These are phyloP conservation scores for Cassiopea andromeda DNA, from an alignment of 30 jellyfish, hydroid and myxozoan species.

Conservation along the genomic window DNA sequence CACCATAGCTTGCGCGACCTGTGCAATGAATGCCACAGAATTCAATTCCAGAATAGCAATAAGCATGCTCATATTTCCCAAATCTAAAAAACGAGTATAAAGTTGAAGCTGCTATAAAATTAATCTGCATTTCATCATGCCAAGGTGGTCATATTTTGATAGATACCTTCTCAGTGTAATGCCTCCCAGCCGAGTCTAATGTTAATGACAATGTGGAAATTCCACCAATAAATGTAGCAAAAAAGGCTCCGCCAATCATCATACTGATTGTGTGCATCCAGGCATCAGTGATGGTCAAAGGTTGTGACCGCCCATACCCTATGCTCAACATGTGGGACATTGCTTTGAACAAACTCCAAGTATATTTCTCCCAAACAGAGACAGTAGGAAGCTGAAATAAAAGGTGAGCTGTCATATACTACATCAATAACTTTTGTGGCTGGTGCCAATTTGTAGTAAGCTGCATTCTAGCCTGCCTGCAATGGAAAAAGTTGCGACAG, in stretches of 20 bases:
- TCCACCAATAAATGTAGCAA: conserved; percentile 91
- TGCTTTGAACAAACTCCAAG: conserved; percentile 89
- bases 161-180: conserved; percentile 80
- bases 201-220: conserved; percentile 77
- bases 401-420: not conserved
- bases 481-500: too few species aligned
- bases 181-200: conserved; percentile 83
- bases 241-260: conserved; percentile 93
- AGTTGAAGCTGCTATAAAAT: too few species aligned
- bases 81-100: too few species aligned
- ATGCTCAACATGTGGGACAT: conserved; percentile 94
- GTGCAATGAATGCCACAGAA: too few species aligned
- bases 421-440: too few species aligned
- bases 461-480: too few species aligned
- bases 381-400: conserved; percentile 30
- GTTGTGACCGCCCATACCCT: conserved; percentile 94
- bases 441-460: too few species aligned
- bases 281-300: conserved; percentile 65
- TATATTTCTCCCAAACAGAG: conserved; percentile 76
- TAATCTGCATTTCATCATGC: too few species aligned
- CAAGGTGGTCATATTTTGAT: not conserved
- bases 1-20: too few species aligned
- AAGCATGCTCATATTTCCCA: too few species aligned
- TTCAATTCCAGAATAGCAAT: too few species aligned
- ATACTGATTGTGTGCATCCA: conserved; percentile 76